phyloP scores from a whole-genome alignment of 2,113 vertebrate species.

The Neoarius graeffei region DNA sequence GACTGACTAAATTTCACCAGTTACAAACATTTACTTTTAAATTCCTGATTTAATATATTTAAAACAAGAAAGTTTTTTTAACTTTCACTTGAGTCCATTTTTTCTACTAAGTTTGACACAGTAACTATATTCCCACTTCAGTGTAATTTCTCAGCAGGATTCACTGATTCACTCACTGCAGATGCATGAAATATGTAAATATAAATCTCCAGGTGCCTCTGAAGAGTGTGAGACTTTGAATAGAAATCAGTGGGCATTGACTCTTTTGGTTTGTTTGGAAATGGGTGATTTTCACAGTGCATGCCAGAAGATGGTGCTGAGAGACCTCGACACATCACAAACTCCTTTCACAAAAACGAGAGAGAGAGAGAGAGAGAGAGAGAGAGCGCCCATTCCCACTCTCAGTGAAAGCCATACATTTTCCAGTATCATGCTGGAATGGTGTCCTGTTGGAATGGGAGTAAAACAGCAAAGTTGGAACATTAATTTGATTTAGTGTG shows the following conservation, averaged over 20 bases:
- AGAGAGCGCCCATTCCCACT: neutral
- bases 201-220: neutral
- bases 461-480: no score
- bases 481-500: no score
- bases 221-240: neutral
- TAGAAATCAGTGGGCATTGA: neutral
- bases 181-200: no score
- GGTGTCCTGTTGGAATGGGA: no score
- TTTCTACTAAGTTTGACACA: no score
- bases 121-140: no score
- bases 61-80: neutral
- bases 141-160: no score
- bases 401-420: no score
- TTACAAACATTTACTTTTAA: neutral
- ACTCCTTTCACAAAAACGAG: neutral
- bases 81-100: no score
- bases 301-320: constrained; percentile 44
- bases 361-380: neutral
- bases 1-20: neutral
- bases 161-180: no score
- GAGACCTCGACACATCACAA: neutral
- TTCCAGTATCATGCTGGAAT: no score
- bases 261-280: neutral
- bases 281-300: neutral
- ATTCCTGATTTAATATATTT: neutral